Evolutionary conservation across 1,140 invertebrate genomes (phyloP), one percentile per base, ranked within the genome.

Genomic region (Frieseomelitta varia): DNA sequence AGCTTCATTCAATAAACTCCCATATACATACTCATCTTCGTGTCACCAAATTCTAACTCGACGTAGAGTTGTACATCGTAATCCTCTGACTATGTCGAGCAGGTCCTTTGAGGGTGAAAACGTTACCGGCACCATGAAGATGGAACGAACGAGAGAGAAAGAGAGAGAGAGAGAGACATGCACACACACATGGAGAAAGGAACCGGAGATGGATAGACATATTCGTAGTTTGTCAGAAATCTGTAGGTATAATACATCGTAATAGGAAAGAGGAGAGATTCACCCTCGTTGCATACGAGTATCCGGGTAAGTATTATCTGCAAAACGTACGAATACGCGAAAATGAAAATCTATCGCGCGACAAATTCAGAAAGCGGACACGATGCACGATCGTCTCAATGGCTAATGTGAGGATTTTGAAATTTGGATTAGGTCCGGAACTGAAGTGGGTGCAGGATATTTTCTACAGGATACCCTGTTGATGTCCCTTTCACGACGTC

Each of bases 1-100:
- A 88, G 92, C 91, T 92, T 92, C 91, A 84, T 93, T 93, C 91
- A 92, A 93, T 93, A 93, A 93, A 92, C 91, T 90, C 91, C 87
- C 61, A 56, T 87, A 72, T 86, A 84, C 75, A 77, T 61, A 91
- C 88, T 87, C 87, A 88, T 85, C 82, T 79, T 85, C 89, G 90
- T 76, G 89, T 85, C 88, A 78, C 90, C 91, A 92, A 93, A 93
- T 94, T 94, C 90, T 93, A 93, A 92, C 91, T 93, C 91, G 87
- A 88, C 85, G 87, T 85, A 88, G 90, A 93, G 91, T 93, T 93
- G 91, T 92, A 91, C 89, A 85, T 85, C 86, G 90, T 94, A 93
- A 94, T 93, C 93, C 91, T 86, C 88, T 87, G 86, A 87, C 85
- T 88, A 87, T 84, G 71, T 65, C 91, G 90, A 86, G 79, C 87